phyloP scores from a whole-genome alignment of 2,113 vertebrate species.

The Poeciliopsis occidentalis region DNA sequence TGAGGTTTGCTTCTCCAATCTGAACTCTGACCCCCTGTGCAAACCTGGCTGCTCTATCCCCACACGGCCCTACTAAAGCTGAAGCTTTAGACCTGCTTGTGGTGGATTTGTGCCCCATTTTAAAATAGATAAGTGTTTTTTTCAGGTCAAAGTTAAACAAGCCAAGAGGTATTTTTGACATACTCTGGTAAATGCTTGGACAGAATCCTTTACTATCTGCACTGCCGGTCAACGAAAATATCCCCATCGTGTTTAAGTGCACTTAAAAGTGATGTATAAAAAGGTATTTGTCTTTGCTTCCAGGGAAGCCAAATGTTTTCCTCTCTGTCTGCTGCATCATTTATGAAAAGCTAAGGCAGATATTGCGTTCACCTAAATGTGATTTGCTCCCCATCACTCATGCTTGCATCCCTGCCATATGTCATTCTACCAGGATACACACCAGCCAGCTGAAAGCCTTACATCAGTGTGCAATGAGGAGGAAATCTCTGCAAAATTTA shows the following conservation, averaged over 20 bases:
- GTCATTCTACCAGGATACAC: conserved; percentile 71
- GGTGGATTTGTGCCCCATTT: conserved; percentile 27
- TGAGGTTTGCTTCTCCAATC: background rate
- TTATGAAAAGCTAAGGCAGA: conserved; percentile 72
- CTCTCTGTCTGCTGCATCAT: conserved; percentile 68
- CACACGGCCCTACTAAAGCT: background rate
- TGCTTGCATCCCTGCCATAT: conserved; percentile 52
- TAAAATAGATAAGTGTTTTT: conserved; percentile 39
- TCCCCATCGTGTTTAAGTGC: conserved; percentile 33
- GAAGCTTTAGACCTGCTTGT: conserved; percentile 20
- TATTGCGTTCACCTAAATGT: conserved; percentile 71
- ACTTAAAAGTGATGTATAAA: conserved; percentile 71
- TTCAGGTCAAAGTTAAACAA: conserved; percentile 36
- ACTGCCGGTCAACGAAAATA: conserved; percentile 10
- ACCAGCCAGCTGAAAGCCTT: conserved; percentile 66
- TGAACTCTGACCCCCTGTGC: conserved; percentile 22
- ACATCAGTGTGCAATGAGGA: conserved; percentile 49
- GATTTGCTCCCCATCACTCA: conserved; percentile 60
- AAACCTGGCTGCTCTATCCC: background rate
- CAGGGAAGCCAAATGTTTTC: conserved; percentile 74
- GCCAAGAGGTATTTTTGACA: conserved; percentile 23
- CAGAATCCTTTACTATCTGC: conserved; percentile 7
- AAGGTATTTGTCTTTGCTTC: conserved; percentile 75
- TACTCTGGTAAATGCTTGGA: conserved; percentile 32
- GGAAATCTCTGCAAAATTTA: conserved; percentile 54